Base-by-base conservation (phyloP, 2,888 invertebrate genomes). In the Actias luna region DNA sequence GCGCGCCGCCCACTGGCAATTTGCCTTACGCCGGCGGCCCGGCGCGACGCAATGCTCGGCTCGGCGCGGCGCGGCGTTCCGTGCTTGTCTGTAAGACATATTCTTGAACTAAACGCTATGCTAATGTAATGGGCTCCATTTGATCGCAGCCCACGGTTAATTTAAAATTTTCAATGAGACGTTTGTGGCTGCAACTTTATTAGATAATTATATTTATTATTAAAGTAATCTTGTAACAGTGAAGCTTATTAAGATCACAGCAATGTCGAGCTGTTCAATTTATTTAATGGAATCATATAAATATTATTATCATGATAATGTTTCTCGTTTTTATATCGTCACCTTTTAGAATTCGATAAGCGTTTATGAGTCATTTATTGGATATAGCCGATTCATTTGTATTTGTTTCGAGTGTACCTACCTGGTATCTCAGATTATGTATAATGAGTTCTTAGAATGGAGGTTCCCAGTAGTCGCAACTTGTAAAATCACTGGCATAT, bases 111-210 rank as follows among this genome's bases (percentile, higher is more conserved):
- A 89, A 89, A 89, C 84, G 87, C 88, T 90, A 91, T 92, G 91
- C 88, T 90, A 90, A 92, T 91, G 84, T 89, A 88, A 89, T 89
- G 87, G 76, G 80, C 85, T 83, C 85, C 84, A 87, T 88, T 89
- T 88, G 88, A 89, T 88, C 88, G 79, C 85, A 79, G 86, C 90
- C 88, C 85, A 88, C 88, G 85, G 87, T 82, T 82, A 80, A 86
- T 85, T 85, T 88, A 80, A 83, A 89, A 89, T 86, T 84, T 88
- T 88, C 89, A 89, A 89, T 89, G 86, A 87, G 85, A 83, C 83
- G 81, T 85, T 82, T 82, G 82, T 83, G 81, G 82, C 83, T 79
- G 83, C 79, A 78, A 79, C 82, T 84, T 86, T 85, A 85, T 85
- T 83, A 82, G 76, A 79, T 80, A 77, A 85, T 82, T 80, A 80